These are phyloP conservation scores for Xenotilapia longispinis DNA, from an alignment of 2,113 vertebrate genomes.

Conservation along the genomic window DNA sequence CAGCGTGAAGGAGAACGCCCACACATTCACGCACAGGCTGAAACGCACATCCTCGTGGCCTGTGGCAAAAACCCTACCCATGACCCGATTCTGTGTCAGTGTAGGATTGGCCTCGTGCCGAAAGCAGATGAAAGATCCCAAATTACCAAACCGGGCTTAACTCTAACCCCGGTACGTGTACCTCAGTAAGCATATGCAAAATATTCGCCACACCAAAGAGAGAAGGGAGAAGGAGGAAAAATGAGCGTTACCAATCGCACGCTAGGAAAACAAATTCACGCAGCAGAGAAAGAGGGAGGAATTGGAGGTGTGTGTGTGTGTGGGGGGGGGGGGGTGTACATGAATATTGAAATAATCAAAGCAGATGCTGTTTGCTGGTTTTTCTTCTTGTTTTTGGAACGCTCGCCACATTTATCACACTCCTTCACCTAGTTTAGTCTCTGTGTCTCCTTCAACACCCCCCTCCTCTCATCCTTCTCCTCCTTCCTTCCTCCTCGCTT, in stretches of 20 bases:
- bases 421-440: slow-evolving; percentile 58
- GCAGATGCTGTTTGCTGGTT: slow-evolving; percentile 45
- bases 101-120: slow-evolving; percentile 13
- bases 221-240: slow-evolving; percentile 3
- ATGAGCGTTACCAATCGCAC: slow-evolving; percentile 58
- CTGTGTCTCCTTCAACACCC: neutral
- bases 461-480: neutral
- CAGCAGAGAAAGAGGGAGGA: slow-evolving; percentile 27
- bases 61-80: slow-evolving; percentile 7
- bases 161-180: neutral
- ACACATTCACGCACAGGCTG: neutral
- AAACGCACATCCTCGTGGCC: slow-evolving; percentile 11
- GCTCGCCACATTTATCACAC: slow-evolving; percentile 58
- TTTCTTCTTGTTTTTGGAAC: slow-evolving; percentile 63
- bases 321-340: neutral
- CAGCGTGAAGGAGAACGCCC: slow-evolving; percentile 28
- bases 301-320: neutral
- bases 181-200: slow-evolving; percentile 53
- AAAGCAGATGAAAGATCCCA: slow-evolving; percentile 46
- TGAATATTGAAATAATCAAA: slow-evolving; percentile 67
- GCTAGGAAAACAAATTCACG: slow-evolving; percentile 56
- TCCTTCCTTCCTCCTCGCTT: slow-evolving; percentile 55
- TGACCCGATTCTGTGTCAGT: slow-evolving; percentile 25
- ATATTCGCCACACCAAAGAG: slow-evolving; percentile 20
- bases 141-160: slow-evolving; percentile 49